Evolutionary conservation across 2,113 vertebrate genomes (phyloP).

Genomic region (Bos taurus): DNA sequence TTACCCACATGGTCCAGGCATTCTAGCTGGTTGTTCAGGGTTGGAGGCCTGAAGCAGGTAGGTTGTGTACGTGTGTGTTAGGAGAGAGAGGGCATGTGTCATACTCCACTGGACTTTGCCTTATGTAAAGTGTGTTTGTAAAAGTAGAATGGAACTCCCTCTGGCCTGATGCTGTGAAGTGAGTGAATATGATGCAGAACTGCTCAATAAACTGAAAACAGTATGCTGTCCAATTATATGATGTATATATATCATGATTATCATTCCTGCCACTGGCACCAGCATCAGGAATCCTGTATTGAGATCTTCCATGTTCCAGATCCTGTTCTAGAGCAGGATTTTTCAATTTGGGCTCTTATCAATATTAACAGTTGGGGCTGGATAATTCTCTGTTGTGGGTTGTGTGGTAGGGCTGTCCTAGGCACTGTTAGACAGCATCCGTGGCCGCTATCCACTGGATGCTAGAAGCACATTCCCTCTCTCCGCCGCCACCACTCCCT

Average conservation of each 20-base stretch:
- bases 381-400: background rate
- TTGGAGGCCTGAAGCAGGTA: background rate
- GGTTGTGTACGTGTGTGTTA: background rate
- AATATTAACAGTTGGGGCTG: background rate
- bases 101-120: background rate
- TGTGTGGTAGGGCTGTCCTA: background rate
- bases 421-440: background rate
- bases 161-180: background rate
- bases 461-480: background rate
- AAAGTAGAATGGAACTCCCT: background rate
- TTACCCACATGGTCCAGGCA: background rate
- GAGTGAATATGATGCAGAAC: background rate
- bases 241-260: background rate
- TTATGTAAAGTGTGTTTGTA: background rate
- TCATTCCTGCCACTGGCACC: background rate
- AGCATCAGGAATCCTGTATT: background rate
- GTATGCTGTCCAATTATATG: too few species aligned
- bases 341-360: background rate
- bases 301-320: background rate
- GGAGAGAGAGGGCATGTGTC: background rate
- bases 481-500: fast-evolving
- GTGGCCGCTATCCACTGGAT: background rate
- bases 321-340: background rate
- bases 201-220: background rate
- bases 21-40: background rate